Evolutionary conservation across 2,113 vertebrate genomes (phyloP).

Genomic region (Rhizomys pruinosus): DNA sequence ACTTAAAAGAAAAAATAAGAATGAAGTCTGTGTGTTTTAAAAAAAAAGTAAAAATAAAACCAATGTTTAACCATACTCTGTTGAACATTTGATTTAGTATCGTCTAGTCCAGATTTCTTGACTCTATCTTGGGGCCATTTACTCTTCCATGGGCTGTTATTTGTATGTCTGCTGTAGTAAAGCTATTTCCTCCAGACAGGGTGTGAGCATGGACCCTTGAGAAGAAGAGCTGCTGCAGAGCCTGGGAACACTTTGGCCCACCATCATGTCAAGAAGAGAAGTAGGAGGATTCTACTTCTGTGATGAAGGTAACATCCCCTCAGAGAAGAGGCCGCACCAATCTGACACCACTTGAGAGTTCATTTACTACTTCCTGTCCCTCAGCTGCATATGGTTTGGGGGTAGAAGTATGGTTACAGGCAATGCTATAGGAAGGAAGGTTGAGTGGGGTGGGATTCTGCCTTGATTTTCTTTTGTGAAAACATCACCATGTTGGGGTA

Average conservation of each 20-base stretch:
- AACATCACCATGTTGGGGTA: neutral
- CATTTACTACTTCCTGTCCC: no score
- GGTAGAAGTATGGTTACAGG: neutral
- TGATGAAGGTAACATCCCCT: neutral
- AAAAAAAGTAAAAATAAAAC: neutral
- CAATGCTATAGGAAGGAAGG: neutral
- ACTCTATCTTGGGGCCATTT: neutral
- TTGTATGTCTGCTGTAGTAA: no score
- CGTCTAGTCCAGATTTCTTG: neutral
- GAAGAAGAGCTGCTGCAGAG: neutral
- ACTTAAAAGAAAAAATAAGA: neutral
- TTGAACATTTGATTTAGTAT: no score
- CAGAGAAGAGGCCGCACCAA: neutral
- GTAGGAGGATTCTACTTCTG: neutral
- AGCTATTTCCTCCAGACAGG: neutral
- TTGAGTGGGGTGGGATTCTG: neutral
- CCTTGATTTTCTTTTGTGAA: neutral
- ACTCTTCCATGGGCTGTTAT: neutral
- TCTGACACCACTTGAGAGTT: neutral
- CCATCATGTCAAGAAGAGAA: neutral
- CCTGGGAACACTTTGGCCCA: neutral
- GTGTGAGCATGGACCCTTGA: neutral
- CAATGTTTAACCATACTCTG: neutral
- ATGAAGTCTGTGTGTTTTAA: no score
- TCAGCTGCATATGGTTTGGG: neutral